phyloP scores from a whole-genome alignment of 2,113 vertebrate genomes.

The Herpetotheres cachinnans region DNA sequence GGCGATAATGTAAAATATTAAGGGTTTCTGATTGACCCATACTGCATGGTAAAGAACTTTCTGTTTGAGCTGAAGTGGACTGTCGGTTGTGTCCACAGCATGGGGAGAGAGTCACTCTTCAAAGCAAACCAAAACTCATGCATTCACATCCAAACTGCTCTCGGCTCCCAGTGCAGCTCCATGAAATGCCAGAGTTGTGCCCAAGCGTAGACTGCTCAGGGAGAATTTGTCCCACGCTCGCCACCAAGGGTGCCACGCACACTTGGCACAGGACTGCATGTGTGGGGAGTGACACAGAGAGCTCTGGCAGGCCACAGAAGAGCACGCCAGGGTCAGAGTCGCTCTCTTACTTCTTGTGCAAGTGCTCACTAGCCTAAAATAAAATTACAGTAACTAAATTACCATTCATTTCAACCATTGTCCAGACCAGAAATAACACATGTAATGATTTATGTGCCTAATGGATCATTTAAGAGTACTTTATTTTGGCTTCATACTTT shows the following conservation, averaged over 20 bases:
- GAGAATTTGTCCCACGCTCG: not conserved
- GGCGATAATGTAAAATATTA: not conserved
- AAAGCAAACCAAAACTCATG: not conserved
- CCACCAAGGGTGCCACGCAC: not conserved
- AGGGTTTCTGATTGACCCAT: not conserved
- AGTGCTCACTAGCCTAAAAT: slow-evolving; percentile 1
- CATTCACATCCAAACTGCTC: not conserved
- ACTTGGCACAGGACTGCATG: rapidly evolving
- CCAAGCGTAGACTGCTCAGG: not conserved
- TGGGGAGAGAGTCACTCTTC: not conserved
- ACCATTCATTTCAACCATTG: slow-evolving; percentile 2
- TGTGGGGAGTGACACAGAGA: not conserved
- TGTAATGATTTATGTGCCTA: slow-evolving; percentile 19
- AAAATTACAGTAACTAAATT: slow-evolving; percentile 56
- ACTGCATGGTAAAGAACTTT: not conserved
- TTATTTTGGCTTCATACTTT: not conserved
- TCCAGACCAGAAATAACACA: slow-evolving; percentile 43
- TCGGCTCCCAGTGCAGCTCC: not conserved
- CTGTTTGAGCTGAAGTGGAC: not conserved
- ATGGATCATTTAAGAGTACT: slow-evolving; percentile 11
- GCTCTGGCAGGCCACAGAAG: not conserved
- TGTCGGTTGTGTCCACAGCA: not conserved
- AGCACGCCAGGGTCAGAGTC: not conserved
- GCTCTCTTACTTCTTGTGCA: not conserved
- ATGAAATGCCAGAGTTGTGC: not conserved